phyloP scores from a whole-genome alignment of 2,113 vertebrate genomes.

The Ifrita kowaldi region DNA sequence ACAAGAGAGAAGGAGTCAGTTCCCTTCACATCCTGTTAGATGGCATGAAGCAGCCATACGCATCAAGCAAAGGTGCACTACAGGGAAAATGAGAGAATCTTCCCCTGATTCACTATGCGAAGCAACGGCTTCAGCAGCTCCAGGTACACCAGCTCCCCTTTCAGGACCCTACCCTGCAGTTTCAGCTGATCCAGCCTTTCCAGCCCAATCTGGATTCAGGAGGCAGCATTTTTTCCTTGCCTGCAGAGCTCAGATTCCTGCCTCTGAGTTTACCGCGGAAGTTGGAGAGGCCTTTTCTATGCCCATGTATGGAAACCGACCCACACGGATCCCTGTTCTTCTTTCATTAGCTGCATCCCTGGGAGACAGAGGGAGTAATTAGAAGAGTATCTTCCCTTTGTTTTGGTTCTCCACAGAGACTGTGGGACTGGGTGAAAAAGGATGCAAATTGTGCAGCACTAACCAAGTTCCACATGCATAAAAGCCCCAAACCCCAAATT shows the following conservation, averaged over 20 bases:
- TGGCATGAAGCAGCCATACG: neutral
- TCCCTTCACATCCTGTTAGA: neutral
- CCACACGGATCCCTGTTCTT: conserved; percentile 64
- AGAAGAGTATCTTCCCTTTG: conserved; percentile 42
- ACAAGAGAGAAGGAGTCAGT: neutral
- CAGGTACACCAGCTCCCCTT: conserved; percentile 13
- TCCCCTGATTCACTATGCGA: neutral
- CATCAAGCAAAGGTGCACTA: neutral
- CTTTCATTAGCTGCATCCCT: conserved; percentile 63
- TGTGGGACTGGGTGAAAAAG: conserved; percentile 20
- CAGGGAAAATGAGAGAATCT: neutral
- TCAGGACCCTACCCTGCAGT: conserved; percentile 57
- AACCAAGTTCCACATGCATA: conserved; percentile 24
- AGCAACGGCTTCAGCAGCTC: neutral
- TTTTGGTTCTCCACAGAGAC: conserved; percentile 49
- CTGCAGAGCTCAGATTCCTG: conserved; percentile 61
- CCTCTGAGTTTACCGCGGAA: conserved; percentile 57
- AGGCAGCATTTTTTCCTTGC: conserved; percentile 55
- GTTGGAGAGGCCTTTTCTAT: conserved; percentile 63
- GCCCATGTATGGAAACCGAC: conserved; percentile 62
- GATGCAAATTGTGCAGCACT: neutral
- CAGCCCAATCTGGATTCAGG: conserved; percentile 59
- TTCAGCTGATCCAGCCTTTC: conserved; percentile 57
- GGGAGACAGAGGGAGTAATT: conserved; percentile 67
- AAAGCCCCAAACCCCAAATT: conserved; percentile 23